Percentiles rank a stretch among this genome's conserved stretches.
Evolutionary conservation across 2,113 vertebrate species (phyloP).

Genomic region (Plecotus auritus): DNA sequence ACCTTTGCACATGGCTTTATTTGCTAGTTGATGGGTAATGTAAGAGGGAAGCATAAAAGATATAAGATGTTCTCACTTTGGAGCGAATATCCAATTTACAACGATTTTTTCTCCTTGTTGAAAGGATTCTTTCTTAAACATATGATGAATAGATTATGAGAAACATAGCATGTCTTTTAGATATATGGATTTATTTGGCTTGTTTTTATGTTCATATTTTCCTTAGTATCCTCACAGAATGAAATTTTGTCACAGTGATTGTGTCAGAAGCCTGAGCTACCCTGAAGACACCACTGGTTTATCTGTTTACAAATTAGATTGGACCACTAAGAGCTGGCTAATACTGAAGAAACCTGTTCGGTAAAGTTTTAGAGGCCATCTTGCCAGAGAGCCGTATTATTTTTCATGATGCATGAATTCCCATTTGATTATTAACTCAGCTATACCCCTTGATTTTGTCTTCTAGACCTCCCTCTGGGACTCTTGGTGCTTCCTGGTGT

Average conservation of each 20-base stretch:
- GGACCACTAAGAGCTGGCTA: neutral
- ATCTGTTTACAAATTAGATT: slow-evolving; percentile 30
- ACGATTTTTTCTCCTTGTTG: neutral
- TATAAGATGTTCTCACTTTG: neutral
- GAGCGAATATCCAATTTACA: neutral
- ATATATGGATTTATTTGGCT: neutral
- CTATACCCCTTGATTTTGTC: neutral
- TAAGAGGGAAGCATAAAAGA: slow-evolving; percentile 6
- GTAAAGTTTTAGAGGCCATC: neutral
- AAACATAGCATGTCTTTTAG: slow-evolving; percentile 11
- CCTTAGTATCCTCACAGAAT: neutral
- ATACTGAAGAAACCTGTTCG: neutral
- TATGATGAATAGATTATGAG: neutral
- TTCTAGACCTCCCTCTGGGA: neutral
- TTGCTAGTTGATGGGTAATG: slow-evolving; percentile 45
- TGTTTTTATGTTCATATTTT: slow-evolving; percentile 8
- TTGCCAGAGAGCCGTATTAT: neutral
- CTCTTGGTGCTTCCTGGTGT: neutral
- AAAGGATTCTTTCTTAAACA: neutral
- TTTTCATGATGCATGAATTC: neutral
- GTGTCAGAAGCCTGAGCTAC: neutral
- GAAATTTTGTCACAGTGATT: neutral
- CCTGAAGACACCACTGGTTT: slow-evolving; percentile 14
- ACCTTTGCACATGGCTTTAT: slow-evolving; percentile 61
- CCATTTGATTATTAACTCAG: neutral